phyloP scores from a whole-genome alignment of 2,888 invertebrate genomes.

The Argyresthia goedartella region DNA sequence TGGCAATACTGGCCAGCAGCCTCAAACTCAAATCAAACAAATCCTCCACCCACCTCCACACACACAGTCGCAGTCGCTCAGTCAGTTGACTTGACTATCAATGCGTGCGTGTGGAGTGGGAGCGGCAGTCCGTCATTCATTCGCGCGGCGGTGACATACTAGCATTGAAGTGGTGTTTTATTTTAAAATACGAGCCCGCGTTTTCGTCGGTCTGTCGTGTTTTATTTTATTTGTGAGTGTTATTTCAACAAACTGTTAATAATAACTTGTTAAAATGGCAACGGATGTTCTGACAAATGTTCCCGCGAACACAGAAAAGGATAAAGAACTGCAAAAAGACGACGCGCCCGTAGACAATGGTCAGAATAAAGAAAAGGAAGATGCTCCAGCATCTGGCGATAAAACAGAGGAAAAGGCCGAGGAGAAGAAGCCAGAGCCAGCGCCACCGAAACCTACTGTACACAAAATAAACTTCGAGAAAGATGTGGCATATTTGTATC shows the following conservation, averaged over 20 bases:
- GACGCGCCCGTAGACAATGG: slow-evolving; percentile 55
- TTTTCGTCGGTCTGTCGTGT: slow-evolving; percentile 18
- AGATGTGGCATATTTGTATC: slow-evolving; percentile 94
- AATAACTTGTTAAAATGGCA: slow-evolving; percentile 70
- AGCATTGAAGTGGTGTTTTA: slow-evolving; percentile 14
- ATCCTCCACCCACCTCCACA: no score
- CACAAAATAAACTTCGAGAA: slow-evolving; percentile 92
- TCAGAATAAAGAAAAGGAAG: slow-evolving; percentile 44
- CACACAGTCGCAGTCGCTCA: no score
- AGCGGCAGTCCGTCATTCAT: slow-evolving; percentile 15
- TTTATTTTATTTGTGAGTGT: slow-evolving; percentile 22
- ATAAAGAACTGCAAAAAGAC: slow-evolving; percentile 71
- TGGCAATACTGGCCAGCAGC: no score
- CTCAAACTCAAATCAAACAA: no score
- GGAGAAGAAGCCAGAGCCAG: slow-evolving; percentile 73
- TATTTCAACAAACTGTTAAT: slow-evolving; percentile 13
- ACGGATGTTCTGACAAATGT: slow-evolving; percentile 82
- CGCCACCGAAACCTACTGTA: slow-evolving; percentile 82
- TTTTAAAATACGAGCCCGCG: slow-evolving; percentile 14
- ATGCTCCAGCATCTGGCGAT: slow-evolving; percentile 52
- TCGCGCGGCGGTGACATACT: background rate
- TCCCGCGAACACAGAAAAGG: slow-evolving; percentile 74
- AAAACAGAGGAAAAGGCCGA: slow-evolving; percentile 54
- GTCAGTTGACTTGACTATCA: no score
- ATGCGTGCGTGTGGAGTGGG: no score